A percentile compares a stretch with the other conserved stretches of the same genome.
phyloP scores from a whole-genome alignment of 2,113 vertebrate genomes.

The Cygnus atratus region DNA sequence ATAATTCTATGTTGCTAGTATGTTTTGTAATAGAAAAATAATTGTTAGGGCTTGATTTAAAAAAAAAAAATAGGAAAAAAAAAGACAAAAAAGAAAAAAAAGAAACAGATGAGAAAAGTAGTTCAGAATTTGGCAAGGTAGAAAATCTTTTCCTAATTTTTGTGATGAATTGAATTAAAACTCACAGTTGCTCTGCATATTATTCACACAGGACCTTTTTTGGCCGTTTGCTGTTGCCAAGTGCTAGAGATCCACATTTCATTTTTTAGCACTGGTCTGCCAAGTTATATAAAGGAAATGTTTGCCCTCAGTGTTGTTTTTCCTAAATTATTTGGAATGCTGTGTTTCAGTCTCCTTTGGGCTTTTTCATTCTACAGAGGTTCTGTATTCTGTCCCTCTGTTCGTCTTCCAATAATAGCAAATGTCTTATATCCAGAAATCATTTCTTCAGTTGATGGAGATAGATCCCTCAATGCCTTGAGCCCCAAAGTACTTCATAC shows the following conservation, averaged over 20 bases:
- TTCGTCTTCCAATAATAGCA: slow-evolving; percentile 11
- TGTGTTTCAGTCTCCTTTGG: slow-evolving; percentile 47
- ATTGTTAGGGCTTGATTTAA: not conserved
- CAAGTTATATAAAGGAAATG: slow-evolving; percentile 60
- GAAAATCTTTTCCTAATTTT: not conserved
- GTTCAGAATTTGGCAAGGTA: slow-evolving; percentile 2
- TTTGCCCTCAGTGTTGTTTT: slow-evolving; percentile 40
- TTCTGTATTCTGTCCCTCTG: slow-evolving; percentile 18
- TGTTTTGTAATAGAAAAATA: slow-evolving; percentile 10
- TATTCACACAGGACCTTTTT: slow-evolving; percentile 4
- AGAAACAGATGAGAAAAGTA: not conserved
- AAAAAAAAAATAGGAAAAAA: not conserved
- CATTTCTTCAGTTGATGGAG: not conserved
- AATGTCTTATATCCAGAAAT: not conserved
- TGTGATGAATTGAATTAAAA: not conserved
- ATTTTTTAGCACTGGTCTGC: slow-evolving; percentile 14
- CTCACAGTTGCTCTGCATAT: not conserved
- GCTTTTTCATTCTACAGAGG: slow-evolving; percentile 25
- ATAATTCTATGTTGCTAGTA: not conserved
- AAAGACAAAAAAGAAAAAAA: not conserved
- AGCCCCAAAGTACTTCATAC: not conserved
- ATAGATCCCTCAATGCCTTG: not conserved
- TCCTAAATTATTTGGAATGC: slow-evolving; percentile 32
- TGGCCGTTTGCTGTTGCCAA: not conserved
- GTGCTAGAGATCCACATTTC: slow-evolving; percentile 17